phyloP scores from a whole-genome alignment of 2,797 vertebrate genomes.

The Alcedo atthis region DNA sequence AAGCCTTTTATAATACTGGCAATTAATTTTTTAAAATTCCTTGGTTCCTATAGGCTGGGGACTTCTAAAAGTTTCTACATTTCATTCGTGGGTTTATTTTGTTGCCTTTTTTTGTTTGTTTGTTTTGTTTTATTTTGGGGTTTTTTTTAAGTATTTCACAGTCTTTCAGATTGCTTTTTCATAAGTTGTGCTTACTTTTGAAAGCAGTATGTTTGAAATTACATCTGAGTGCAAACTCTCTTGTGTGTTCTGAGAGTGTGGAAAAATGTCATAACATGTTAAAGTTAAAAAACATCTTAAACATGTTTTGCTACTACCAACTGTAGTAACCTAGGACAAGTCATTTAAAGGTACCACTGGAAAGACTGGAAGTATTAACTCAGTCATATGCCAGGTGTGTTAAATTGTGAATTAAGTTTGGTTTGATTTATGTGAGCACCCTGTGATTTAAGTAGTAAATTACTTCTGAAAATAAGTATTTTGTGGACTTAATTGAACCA shows the following conservation, averaged over 20 bases:
- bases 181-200: accelerated
- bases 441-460: background rate
- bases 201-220: background rate
- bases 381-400: background rate
- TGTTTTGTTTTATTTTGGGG: too few species aligned
- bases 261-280: background rate
- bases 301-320: background rate
- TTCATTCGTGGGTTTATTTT: background rate
- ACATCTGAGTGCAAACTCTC: background rate
- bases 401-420: background rate
- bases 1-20: background rate
- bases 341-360: accelerated
- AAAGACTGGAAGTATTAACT: background rate
- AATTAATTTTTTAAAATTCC: background rate
- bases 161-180: background rate
- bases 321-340: background rate
- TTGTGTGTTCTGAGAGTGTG: background rate
- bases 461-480: background rate
- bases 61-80: background rate
- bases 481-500: background rate
- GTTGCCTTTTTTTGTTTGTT: too few species aligned
- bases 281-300: background rate
- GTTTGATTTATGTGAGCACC: background rate
- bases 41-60: background rate
- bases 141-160: background rate